A percentile compares a stretch with the other conserved stretches of the same genome.
phyloP scores from a whole-genome alignment of 2,113 vertebrate genomes.

The Leptobrachium ailaonicum region DNA sequence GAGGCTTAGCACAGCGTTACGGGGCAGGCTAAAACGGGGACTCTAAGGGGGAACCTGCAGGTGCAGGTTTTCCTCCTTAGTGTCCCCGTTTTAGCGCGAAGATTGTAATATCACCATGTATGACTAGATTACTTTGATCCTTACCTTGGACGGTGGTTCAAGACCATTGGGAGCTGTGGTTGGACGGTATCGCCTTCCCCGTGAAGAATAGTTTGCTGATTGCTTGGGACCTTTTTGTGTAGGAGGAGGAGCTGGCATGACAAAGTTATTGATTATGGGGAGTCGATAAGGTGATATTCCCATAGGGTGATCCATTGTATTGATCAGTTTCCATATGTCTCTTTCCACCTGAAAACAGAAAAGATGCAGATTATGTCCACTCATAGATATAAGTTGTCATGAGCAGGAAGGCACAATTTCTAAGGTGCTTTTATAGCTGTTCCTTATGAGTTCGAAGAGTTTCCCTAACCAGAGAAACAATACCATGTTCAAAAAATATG shows the following conservation, averaged over 20 bases:
- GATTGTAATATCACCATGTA: no score
- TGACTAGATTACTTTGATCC: background rate
- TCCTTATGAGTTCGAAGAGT: no score
- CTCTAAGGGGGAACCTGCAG: no score
- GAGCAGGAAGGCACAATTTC: no score
- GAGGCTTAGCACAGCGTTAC: no score
- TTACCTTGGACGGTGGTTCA: conserved; percentile 62
- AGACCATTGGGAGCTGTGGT: conserved; percentile 66
- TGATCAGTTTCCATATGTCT: conserved; percentile 58
- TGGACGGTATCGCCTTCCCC: conserved; percentile 69
- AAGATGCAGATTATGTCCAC: background rate
- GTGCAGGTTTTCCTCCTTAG: no score
- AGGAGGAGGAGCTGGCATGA: conserved; percentile 73
- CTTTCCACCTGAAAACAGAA: conserved; percentile 70
- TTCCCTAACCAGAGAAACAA: no score
- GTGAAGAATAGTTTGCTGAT: conserved; percentile 50
- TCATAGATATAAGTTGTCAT: background rate
- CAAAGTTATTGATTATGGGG: conserved; percentile 70
- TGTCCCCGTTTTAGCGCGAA: no score
- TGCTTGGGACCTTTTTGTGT: conserved; percentile 59
- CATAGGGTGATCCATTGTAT: conserved; percentile 53
- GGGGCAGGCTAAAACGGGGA: no score
- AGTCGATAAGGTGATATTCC: conserved; percentile 72
- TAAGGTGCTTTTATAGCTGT: no score
- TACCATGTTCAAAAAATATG: no score